Conservation (phyloP, 2,888 invertebrate genomes). For the Furcula furcula region DNA sequence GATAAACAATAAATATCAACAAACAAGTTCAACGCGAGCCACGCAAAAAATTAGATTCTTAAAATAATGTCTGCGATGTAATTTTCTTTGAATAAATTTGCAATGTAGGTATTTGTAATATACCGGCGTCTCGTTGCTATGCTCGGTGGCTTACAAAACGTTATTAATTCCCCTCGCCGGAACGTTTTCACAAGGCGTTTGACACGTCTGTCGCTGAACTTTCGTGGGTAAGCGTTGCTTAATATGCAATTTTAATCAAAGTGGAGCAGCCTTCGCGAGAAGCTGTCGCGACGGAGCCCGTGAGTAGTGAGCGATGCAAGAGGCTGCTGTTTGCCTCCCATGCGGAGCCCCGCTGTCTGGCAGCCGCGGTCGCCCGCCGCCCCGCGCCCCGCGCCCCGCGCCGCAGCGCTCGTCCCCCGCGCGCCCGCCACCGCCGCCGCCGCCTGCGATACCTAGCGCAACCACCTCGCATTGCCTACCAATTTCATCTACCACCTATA, state of each 20-base stretch:
- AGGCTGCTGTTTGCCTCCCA: constrained; percentile 79
- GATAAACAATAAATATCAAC: too few species aligned
- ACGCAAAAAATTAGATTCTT: not conserved
- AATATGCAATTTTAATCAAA: constrained; percentile 66
- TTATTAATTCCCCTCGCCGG: constrained; percentile 17
- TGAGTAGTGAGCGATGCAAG: constrained; percentile 69
- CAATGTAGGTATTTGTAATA: constrained; percentile 7
- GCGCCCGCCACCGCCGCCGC: constrained; percentile 29
- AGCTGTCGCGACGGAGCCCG: constrained; percentile 74
- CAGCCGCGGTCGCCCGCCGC: constrained; percentile 48
- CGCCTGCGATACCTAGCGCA: constrained; percentile 58
- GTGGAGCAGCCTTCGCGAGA: constrained; percentile 71
- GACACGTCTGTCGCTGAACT: constrained; percentile 32
- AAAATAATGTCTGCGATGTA: not conserved
- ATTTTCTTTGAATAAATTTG: constrained; percentile 4
- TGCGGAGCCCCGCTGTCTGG: constrained; percentile 82
- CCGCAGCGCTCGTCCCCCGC: constrained; percentile 46
- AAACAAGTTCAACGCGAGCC: too few species aligned
- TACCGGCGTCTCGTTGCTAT: constrained; percentile 6
- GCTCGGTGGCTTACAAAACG: constrained; percentile 9
- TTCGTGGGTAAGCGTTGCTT: constrained; percentile 39
- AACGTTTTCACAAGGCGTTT: constrained; percentile 31
- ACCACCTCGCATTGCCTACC: constrained; percentile 65
- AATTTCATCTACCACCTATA: constrained; percentile 60
- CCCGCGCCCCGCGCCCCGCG: constrained; percentile 56